A percentile compares a stretch with the other conserved stretches of the same genome.
phyloP scores from a whole-genome alignment of 2,797 vertebrate genomes.

The Numenius phaeopus region DNA sequence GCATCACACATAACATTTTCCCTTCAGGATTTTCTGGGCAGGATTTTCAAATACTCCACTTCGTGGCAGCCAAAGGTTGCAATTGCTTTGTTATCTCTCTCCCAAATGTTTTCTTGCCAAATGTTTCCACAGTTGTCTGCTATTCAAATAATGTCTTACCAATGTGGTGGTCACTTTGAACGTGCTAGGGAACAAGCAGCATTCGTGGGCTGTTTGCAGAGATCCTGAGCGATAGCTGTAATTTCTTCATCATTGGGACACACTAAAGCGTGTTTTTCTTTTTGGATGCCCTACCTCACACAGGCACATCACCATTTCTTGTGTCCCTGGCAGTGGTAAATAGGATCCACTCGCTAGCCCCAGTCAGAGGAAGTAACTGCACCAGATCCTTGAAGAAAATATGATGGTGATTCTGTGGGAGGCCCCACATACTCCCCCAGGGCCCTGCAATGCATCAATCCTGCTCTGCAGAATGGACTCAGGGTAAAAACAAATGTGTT shows the following conservation, averaged over 20 bases:
- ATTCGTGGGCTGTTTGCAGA: neutral
- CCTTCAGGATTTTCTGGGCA: conserved; percentile 30
- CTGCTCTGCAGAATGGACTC: neutral
- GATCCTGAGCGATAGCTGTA: neutral
- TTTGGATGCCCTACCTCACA: neutral
- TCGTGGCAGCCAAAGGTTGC: neutral
- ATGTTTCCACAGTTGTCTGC: conserved; percentile 41
- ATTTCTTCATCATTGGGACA: neutral
- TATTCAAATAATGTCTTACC: neutral
- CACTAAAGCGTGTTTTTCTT: neutral
- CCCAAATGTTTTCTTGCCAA: conserved; percentile 22
- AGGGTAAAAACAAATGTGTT: neutral
- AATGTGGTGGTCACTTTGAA: neutral
- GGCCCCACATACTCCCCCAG: neutral
- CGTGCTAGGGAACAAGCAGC: neutral
- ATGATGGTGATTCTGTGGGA: neutral
- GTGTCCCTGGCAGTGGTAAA: neutral
- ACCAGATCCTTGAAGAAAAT: neutral
- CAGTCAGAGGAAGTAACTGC: neutral
- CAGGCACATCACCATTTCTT: neutral
- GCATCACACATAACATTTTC: neutral
- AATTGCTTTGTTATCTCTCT: conserved; percentile 29
- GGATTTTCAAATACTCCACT: neutral
- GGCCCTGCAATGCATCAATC: neutral
- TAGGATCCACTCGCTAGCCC: neutral